phyloP scores from a whole-genome alignment of 2,888 invertebrate genomes.

The Ophioninae sp. region DNA sequence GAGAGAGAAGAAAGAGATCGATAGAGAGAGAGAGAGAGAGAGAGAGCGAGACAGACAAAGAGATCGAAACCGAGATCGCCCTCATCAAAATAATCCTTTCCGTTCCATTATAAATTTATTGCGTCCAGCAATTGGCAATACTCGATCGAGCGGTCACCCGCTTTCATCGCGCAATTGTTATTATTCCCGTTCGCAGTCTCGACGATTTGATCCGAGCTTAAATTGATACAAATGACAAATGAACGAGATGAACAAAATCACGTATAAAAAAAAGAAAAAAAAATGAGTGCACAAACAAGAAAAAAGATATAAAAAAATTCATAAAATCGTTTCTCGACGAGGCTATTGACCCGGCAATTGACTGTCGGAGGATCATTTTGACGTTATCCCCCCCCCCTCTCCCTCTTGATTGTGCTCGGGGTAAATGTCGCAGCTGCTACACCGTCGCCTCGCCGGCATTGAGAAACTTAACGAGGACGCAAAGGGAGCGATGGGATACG shows the following conservation, averaged over 20 bases:
- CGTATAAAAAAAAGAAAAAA: not conserved
- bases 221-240: slow-evolving; percentile 8
- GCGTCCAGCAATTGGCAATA: too few species aligned
- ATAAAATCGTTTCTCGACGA: not conserved
- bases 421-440: slow-evolving; percentile 15
- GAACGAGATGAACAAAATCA: not conserved
- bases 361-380: slow-evolving; percentile 27
- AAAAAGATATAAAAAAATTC: not conserved
- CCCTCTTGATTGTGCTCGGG: slow-evolving; percentile 7
- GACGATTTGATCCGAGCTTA: not conserved
- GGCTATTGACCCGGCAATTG: slow-evolving; percentile 19
- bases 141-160: too few species aligned
- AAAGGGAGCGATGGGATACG: not conserved
- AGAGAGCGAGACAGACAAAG: too few species aligned
- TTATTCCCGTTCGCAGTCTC: not conserved
- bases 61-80: too few species aligned
- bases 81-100: not conserved
- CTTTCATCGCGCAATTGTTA: not conserved
- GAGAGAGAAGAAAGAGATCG: too few species aligned
- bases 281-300: too few species aligned
- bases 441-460: slow-evolving; percentile 24
- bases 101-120: too few species aligned
- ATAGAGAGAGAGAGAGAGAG: too few species aligned
- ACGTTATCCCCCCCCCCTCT: not conserved
- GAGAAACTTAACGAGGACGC: slow-evolving; percentile 13